phyloP scores from a whole-genome alignment of 2,797 vertebrate species.

The Vireo griseus region DNA sequence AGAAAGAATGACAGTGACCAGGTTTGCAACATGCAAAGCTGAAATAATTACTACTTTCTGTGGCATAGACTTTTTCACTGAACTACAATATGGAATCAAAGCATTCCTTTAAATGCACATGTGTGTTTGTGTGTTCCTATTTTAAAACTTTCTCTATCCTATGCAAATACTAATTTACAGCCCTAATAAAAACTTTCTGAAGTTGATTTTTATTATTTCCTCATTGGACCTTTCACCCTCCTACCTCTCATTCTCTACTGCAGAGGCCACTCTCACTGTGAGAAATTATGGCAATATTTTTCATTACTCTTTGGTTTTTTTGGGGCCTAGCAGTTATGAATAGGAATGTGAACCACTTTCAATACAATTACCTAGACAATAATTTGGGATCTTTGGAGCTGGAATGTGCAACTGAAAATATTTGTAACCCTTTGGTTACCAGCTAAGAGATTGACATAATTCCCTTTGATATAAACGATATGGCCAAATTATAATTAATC shows the following conservation, averaged over 20 bases:
- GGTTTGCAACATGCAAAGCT: conserved; percentile 42
- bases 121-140: not conserved
- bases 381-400: not conserved
- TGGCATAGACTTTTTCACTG: conserved; percentile 10
- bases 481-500: too few relatives aligned
- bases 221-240: not conserved
- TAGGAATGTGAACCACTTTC: not conserved
- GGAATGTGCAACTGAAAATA: not conserved
- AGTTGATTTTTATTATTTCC: not conserved
- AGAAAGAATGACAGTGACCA: conserved; percentile 60
- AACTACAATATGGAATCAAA: not conserved
- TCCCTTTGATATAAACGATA: not conserved
- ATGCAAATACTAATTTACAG: not conserved
- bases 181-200: not conserved
- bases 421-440: not conserved
- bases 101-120: not conserved
- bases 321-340: not conserved
- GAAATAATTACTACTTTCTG: conserved; percentile 37
- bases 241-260: not conserved
- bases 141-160: not conserved
- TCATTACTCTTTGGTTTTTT: not conserved
- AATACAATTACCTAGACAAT: not conserved
- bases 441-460: not conserved
- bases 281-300: not conserved
- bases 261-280: not conserved